Evolutionary conservation across 2,797 vertebrate genomes (phyloP), one percentile per base, ranked within the genome.

Genomic region (Phyllotis vaccarum): DNA sequence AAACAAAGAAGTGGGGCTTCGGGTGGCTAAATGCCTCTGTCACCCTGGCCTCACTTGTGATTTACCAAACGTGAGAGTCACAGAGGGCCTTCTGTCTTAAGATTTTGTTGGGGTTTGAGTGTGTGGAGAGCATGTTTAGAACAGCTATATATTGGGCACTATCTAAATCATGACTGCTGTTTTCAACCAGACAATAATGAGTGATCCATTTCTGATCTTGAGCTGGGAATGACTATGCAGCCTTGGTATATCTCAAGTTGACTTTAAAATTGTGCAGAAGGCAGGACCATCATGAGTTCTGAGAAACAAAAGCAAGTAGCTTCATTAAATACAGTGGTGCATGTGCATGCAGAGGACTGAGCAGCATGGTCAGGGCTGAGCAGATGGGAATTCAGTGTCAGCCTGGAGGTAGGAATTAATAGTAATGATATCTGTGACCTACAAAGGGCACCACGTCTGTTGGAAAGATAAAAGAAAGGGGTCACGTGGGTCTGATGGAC

Each of bases 371-470:
- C 43, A 34, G 22, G 74, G 76, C 24, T 37, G 70, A 76, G 46
- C 54, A 62, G 40, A 31, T 31, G 46, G 74, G 21, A 46, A 11
- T 64, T 54, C 24, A 52, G 37, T 91, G 40, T 37, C 11, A 9
- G 19, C 24, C 40, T 66, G 34, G 66, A 96, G 66, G 22, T 56
- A 52, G 89, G 74, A 93, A 80, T 76, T 72, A 11, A 58, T 27
- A 46, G 54, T 72, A 66, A 52, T 54, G 21, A 46, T 46, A 9
- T 9, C 31, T 58, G 31, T 81, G 37, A 89, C 85, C 62, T 56
- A 1, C 7, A 96, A 85, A 24, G 92, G 95, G 90, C 56, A 66
- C 68, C 79, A 62, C 86, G 79, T 62, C 37, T 56, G 46, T 78
- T 92, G 17, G 1, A 5, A 40, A 75, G 66, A 75, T 13, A 1